Base-by-base conservation (phyloP, 2,888 invertebrate genomes). In the Villa cingulata region DNA sequence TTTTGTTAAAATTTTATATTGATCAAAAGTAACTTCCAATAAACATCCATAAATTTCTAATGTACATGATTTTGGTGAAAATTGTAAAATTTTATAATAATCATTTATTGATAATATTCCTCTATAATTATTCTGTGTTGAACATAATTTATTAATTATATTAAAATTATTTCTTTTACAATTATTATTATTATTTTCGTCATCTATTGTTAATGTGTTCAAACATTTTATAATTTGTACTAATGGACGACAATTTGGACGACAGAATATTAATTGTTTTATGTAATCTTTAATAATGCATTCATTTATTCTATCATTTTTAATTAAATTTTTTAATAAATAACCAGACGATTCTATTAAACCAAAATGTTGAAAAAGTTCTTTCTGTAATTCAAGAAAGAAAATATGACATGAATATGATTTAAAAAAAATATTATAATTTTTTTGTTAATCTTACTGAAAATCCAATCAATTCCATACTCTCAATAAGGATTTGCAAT, bases 51-150 rank as follows among this genome's bases (percentile, higher is more conserved):
- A 53, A 5, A 53, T 48, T 49, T 52, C 50, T 14, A 53, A 39
- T 15, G 18, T 27, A 45, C 52, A 52, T 1, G 53, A 48, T 17
- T 46, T 40, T 14, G 51, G 46, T 12, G 53, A 46, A 39, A 51
- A 53, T 47, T 51, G 48, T 18, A 53, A 43, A 37, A 53, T 50
- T 47, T 53, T 53, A 34, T 51, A 51, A 20, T 45, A 48, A 12
- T 53, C 51, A 43, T 52, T 50, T 6, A 43, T 19, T 2, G 48
- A 37, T 38, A 50, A 43, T 12, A 45, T 45, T 17, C 17, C 38
- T 12, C n/a, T 17, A 14, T 39, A 29, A 40, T 45, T 48, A 14
- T n/a, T n/a, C n/a, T n/a, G 47, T 41, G n/a, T 18, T 37, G 18
- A 14, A 16, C 36, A 36, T 36, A 36, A 16, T 16, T 6, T 12